Evolutionary conservation across 2,113 vertebrate genomes (phyloP).

Genomic region (Podarcis muralis): DNA sequence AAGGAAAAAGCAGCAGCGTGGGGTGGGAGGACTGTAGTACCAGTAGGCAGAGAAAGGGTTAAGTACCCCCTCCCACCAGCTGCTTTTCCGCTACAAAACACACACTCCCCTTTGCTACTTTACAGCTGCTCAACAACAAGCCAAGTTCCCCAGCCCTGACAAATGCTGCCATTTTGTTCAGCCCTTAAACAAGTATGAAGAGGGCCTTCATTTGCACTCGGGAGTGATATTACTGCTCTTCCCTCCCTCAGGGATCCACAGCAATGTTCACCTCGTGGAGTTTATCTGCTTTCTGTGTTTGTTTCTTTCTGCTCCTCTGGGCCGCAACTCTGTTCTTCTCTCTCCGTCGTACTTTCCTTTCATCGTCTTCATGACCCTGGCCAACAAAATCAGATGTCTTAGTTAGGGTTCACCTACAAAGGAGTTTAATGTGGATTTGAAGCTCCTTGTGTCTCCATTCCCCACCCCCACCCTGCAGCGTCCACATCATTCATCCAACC

Average conservation of each 20-base stretch:
- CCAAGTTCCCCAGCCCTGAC: fast-evolving
- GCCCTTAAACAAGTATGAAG: too few relatives aligned
- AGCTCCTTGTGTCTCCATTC: neutral
- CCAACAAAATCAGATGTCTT: conserved; percentile 27
- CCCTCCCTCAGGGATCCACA: neutral
- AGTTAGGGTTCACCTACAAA: neutral
- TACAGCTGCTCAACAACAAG: neutral
- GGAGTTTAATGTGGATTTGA: neutral
- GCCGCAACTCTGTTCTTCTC: conserved; percentile 94
- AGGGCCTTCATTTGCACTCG: neutral
- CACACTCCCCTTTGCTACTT: neutral
- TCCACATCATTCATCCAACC: neutral
- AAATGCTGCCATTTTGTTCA: too few relatives aligned
- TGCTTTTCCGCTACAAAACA: neutral
- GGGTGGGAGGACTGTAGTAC: neutral
- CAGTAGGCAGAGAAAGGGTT: neutral
- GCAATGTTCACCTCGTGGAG: conserved; percentile 85
- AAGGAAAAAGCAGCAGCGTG: too few relatives aligned
- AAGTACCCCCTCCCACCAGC: neutral
- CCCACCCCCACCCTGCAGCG: too few relatives aligned
- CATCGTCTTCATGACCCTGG: conserved; percentile 83
- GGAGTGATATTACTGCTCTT: neutral
- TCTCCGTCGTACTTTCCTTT: conserved; percentile 84
- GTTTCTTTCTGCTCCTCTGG: conserved; percentile 92
- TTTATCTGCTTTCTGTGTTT: conserved; percentile 91